These are phyloP conservation scores for Tragelaphus scriptus DNA, from an alignment of 2,113 vertebrate species.

Conservation along the genomic window DNA sequence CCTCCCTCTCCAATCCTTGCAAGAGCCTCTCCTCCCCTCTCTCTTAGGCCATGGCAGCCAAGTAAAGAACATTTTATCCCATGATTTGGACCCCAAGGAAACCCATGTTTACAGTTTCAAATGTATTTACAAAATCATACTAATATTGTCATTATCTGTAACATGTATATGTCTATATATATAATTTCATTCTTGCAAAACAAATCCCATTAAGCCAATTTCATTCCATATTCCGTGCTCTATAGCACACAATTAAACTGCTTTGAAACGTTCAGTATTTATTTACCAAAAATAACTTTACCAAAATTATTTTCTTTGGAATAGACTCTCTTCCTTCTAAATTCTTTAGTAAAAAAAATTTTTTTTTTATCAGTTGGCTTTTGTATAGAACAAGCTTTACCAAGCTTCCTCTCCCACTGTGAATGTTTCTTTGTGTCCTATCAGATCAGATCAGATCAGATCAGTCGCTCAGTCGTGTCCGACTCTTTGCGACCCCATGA, in stretches of 20 bases:
- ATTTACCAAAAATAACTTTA: neutral
- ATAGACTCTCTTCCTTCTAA: slow-evolving; percentile 15
- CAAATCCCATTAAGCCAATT: neutral
- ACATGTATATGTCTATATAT: neutral
- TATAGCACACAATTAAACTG: neutral
- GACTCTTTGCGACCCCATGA: too few species aligned
- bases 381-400: neutral
- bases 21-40: too few species aligned
- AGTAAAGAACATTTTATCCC: neutral
- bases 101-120: neutral
- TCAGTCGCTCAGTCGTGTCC: too few species aligned
- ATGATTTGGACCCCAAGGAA: neutral
- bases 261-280: neutral
- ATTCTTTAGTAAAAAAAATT: neutral
- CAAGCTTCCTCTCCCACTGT: neutral
- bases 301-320: neutral
- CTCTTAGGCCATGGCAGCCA: neutral
- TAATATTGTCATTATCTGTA: neutral
- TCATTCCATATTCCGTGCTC: neutral
- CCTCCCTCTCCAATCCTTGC: neutral
- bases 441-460: too few species aligned
- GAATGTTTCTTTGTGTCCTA: neutral
- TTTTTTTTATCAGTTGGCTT: neutral
- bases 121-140: neutral
- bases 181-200: neutral